Evolutionary conservation across 2,888 invertebrate genomes (phyloP), one percentile per base, ranked within the genome.

Genomic region (Spisula solida): DNA sequence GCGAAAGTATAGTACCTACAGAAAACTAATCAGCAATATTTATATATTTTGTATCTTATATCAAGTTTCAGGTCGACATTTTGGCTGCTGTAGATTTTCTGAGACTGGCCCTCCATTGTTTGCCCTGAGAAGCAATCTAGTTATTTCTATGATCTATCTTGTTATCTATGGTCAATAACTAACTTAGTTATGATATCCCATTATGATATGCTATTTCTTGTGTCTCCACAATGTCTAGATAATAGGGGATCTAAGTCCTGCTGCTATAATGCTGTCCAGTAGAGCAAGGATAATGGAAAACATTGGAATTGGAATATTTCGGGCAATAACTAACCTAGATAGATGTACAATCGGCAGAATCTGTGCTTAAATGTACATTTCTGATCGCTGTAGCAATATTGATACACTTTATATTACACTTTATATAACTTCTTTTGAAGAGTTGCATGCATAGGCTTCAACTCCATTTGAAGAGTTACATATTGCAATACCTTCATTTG

Each of bases 151-250:
- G 60, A 66, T n/a, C 60, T n/a, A 66, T 66, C 60, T 66, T 75
- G 75, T 31, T 34, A 31, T 75, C 75, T 75, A 75, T 75, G 34
- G 75, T 75, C 75, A 14, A 75, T 75, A 75, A 75, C 75, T 75
- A 34, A 75, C 75, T 34, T 31, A 31, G 34, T 75, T 75, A 75
- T 75, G 75, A 31, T 75, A 75, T 31, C 18, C 34, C 34, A 31
- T 75, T 75, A 75, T 75, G 31, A 31, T 75, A 75, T 75, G 31
- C 75, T 75, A 75, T 75, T 75, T 75, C 16, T 31, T 75, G 31
- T 34, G 75, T 75, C 75, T 75, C 75, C 75, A 75, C 18, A 2
- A 34, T 75, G 75, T 75, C 75, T 75, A 75, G 29, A 75, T 75
- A 34, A 25, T 18, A 70, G n/a, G 60, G 34, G 75, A 31, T 18